Conservation (phyloP, 2,888 invertebrate genomes). For the Cheilosia urbana region DNA sequence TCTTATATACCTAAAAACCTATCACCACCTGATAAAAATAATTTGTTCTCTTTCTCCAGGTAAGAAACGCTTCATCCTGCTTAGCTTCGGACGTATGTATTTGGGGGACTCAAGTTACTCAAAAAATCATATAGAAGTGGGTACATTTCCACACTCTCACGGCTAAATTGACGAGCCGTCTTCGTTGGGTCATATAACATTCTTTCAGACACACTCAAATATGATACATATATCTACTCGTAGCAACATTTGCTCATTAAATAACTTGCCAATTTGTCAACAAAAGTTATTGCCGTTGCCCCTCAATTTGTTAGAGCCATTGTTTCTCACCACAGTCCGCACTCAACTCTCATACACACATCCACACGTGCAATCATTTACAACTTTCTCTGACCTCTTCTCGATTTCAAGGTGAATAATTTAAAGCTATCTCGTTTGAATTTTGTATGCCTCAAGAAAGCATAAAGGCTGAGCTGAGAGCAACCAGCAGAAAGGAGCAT, state of each 20-base stretch:
- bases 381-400: slow-evolving; percentile 45
- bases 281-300: slow-evolving; percentile 2
- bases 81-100: not conserved
- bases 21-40: too few relatives aligned
- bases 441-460: slow-evolving; percentile 33
- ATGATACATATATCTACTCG: too few relatives aligned
- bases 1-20: too few relatives aligned
- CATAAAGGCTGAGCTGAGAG: not conserved
- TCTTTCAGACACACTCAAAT: too few relatives aligned
- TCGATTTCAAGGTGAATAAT: slow-evolving; percentile 55
- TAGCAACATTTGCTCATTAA: too few relatives aligned
- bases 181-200: too few relatives aligned
- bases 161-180: too few relatives aligned
- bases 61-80: not conserved
- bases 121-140: too few relatives aligned
- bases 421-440: slow-evolving; percentile 32
- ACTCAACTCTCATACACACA: not conserved
- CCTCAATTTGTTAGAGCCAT: slow-evolving; percentile 32
- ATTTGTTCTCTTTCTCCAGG: not conserved
- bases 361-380: slow-evolving; percentile 43
- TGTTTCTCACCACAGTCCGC: not conserved
- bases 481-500: not conserved
- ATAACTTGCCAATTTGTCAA: too few relatives aligned
- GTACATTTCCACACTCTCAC: too few relatives aligned
- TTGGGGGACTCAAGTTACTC: not conserved